Conservation (phyloP, 1,140 invertebrate species). For the Lepidostoma basale region DNA sequence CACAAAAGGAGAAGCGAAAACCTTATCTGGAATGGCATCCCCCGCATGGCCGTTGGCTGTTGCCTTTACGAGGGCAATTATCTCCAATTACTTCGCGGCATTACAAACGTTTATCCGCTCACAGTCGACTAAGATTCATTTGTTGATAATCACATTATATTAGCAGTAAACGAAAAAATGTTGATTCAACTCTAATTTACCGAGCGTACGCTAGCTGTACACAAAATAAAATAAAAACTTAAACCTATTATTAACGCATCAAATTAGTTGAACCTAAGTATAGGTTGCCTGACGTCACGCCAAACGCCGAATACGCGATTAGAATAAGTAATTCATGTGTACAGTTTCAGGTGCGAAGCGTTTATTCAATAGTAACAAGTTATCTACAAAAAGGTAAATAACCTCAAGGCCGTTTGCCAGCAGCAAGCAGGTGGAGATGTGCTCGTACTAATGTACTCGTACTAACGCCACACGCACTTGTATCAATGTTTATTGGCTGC, state of each 20-base stretch:
- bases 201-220: too few relatives aligned
- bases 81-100: neutral
- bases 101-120: too few relatives aligned
- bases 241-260: too few relatives aligned
- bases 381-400: conserved; percentile 9
- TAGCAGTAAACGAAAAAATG: too few relatives aligned
- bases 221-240: too few relatives aligned
- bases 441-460: too few relatives aligned
- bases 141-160: too few relatives aligned
- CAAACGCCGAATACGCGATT: neutral
- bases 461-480: neutral
- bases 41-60: neutral
- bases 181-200: too few relatives aligned
- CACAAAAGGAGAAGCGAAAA: neutral
- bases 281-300: neutral
- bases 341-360: neutral
- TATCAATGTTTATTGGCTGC: neutral
- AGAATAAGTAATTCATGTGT: neutral
- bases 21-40: neutral
- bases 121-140: too few relatives aligned
- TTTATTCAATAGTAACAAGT: conserved; percentile 2
- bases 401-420: neutral
- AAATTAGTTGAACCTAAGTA: too few relatives aligned
- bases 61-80: neutral
- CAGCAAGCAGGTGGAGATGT: neutral